Evolutionary conservation across 2,113 vertebrate genomes (phyloP).

Genomic region (Erinaceus europaeus): DNA sequence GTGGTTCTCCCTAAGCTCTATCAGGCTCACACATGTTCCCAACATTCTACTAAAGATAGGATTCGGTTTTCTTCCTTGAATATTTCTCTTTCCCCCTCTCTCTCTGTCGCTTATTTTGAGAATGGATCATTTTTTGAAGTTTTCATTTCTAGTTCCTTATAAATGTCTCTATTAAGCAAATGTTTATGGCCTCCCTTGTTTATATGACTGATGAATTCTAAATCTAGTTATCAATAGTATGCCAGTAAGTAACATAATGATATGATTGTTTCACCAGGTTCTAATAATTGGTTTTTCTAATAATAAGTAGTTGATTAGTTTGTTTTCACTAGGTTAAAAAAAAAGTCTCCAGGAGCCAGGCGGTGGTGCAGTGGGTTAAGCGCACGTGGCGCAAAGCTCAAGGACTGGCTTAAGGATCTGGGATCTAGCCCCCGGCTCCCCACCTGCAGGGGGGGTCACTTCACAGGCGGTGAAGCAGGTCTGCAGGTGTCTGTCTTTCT

Average conservation of each 20-base stretch:
- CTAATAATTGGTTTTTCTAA: not conserved
- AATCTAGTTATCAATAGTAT: not conserved
- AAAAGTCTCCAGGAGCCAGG: not conserved
- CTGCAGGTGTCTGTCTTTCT: no score
- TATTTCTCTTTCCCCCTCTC: not conserved
- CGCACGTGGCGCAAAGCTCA: no score
- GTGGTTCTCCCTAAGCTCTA: no score
- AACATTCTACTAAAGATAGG: no score
- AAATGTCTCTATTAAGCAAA: slow-evolving; percentile 19
- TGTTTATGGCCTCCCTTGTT: not conserved
- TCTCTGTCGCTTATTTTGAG: not conserved
- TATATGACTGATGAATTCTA: slow-evolving; percentile 18
- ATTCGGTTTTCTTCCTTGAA: no score
- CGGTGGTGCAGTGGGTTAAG: not conserved
- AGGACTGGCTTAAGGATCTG: no score
- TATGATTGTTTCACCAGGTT: not conserved
- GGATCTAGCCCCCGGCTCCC: no score
- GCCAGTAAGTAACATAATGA: not conserved
- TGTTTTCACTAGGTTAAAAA: not conserved
- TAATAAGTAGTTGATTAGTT: not conserved
- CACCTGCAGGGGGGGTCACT: no score
- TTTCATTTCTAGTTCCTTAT: slow-evolving; percentile 1
- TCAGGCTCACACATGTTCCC: no score
- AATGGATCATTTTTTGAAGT: not conserved
- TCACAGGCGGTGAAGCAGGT: no score